Base-by-base conservation (phyloP, 2,888 invertebrate genomes). In the Parnassius apollo region DNA sequence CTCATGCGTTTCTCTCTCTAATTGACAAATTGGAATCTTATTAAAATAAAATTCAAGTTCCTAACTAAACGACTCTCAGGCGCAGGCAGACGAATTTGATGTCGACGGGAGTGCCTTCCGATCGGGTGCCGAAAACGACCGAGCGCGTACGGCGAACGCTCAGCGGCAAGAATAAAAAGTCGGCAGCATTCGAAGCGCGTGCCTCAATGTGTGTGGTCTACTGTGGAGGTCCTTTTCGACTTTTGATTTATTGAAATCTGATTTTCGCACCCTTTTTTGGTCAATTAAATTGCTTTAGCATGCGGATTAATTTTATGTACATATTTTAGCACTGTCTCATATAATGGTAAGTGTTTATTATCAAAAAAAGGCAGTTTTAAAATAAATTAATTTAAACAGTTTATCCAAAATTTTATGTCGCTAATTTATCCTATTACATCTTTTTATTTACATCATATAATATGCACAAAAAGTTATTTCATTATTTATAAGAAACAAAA, bases 151-250 rank as follows among this genome's bases (percentile, higher is more conserved):
- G 90, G 87, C 74, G 76, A 69, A 70, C 72, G 76, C 75, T 74
- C 76, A 75, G 81, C 82, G 86, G 82, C 75, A 72, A 81, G 78
- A 87, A 85, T 78, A 89, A 91, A 89, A 88, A 87, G 86, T 81
- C 81, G 78, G 92, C 92, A 85, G 87, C 91, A 93, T 93, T 93
- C 92, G 92, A 90, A 93, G 94, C 95, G 94, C 94, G 95, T 95
- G 94, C 94, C 94, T 93, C 94, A 82, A 93, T 91, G 93, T 94
- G 94, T 94, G 95, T 94, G 94, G 94, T 94, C 94, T 88, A 83
- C 91, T 86, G 64, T 70, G 92, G 92, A 91, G 92, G 92, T 91
- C 92, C 86, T 83, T 80, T 71, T 80, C 79, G 69, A 70, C 73
- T 78, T 83, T 85, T 90, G 87, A 90, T 90, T 88, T 88, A 89